Evolutionary conservation across 1,140 invertebrate species (phyloP).

Genomic region (Mamestra configurata): DNA sequence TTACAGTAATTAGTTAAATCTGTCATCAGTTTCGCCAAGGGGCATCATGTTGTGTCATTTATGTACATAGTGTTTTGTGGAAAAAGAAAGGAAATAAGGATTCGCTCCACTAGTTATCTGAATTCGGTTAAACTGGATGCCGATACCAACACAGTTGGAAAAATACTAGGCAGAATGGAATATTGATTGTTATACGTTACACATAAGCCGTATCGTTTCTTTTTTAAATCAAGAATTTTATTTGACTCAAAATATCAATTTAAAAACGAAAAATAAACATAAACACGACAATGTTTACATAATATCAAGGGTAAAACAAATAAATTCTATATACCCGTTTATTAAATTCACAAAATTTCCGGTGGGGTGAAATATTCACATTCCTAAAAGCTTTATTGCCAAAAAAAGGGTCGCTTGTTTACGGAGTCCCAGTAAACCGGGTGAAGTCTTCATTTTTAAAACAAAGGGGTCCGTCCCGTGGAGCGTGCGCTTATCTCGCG

Average conservation of each 20-base stretch:
- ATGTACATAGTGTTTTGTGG: no score
- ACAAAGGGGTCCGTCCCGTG: conserved; percentile 59
- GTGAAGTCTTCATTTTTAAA: conserved; percentile 64
- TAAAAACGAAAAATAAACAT: conserved; percentile 9
- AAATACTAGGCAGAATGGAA: no score
- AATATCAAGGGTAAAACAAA: conserved; percentile 28
- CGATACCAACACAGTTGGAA: no score
- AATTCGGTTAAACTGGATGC: no score
- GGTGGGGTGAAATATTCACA: conserved; percentile 58
- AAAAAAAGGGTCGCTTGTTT: conserved; percentile 64
- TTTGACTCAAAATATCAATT: neutral
- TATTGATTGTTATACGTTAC: no score
- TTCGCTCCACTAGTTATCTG: no score
- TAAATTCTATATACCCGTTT: conserved; percentile 49
- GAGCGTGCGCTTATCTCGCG: conserved; percentile 59
- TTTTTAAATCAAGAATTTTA: no score
- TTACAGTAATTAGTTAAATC: no score
- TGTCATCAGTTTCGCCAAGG: no score
- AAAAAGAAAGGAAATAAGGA: no score
- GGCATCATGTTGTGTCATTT: no score
- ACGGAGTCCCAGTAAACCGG: conserved; percentile 53
- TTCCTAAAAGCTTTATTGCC: conserved; percentile 60
- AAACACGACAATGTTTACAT: neutral
- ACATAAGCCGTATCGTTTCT: no score
- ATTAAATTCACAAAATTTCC: conserved; percentile 50